These are phyloP conservation scores for Hippocampus abdominalis DNA, from an alignment of 2,113 vertebrate genomes.

Conservation along the genomic window DNA sequence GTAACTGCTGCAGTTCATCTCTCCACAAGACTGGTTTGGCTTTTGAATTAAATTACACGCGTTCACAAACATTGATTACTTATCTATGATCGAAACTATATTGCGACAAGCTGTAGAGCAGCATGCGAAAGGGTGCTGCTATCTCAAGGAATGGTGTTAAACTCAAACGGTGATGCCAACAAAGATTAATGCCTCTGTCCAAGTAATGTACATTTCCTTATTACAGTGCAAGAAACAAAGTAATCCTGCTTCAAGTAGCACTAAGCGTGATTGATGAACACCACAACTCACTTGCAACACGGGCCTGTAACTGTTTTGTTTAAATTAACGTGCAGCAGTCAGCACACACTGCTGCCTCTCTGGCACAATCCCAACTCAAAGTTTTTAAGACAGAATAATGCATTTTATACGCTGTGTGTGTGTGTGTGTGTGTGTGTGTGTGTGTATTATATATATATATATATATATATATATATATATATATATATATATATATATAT, in stretches of 20 bases:
- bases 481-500: no score
- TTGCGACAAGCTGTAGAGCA: constrained; percentile 1
- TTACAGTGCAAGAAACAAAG: constrained; percentile 24
- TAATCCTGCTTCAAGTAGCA: constrained; percentile 19
- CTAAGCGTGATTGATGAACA: constrained; percentile 28
- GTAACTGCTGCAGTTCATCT: constrained; percentile 8
- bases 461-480: no score
- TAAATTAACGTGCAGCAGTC: constrained; percentile 12
- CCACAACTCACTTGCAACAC: constrained; percentile 15
- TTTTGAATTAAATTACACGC: constrained; percentile 14
- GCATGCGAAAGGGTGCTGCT: constrained; percentile 12
- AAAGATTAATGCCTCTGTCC: constrained; percentile 21
- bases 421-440: no score
- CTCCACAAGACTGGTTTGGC: constrained; percentile 6
- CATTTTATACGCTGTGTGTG: constrained; percentile 28
- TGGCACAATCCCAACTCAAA: constrained; percentile 45
- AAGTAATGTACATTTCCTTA: constrained; percentile 27
- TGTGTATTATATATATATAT: no score
- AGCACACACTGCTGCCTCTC: constrained; percentile 19
- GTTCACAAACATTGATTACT: constrained; percentile 31
- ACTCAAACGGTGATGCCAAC: constrained; percentile 13
- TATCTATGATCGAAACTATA: constrained; percentile 17
- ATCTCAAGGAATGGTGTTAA: constrained; percentile 10
- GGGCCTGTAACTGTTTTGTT: constrained; percentile 23
- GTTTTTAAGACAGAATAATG: constrained; percentile 61